A percentile compares a stretch with the other conserved stretches of the same genome.
phyloP scores from a whole-genome alignment of 2,888 invertebrate species.

The Branchipolynoe longqiensis region DNA sequence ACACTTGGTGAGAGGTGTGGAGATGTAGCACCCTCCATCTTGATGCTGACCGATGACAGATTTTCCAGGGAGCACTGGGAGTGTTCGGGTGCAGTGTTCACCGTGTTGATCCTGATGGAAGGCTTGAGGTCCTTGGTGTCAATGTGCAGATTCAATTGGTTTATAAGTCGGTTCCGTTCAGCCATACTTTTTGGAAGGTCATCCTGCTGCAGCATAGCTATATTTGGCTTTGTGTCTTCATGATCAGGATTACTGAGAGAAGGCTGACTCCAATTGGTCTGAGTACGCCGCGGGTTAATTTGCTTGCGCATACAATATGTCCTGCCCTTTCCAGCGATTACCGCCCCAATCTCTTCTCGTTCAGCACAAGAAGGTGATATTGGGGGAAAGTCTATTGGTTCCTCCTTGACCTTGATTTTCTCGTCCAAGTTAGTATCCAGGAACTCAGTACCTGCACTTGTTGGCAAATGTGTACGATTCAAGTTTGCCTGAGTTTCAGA shows the following conservation, averaged over 20 bases:
- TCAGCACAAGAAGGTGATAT: too few species aligned
- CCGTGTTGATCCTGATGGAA: background rate
- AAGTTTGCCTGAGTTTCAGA: background rate
- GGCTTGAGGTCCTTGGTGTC: background rate
- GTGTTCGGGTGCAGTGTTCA: too few species aligned
- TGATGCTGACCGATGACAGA: background rate
- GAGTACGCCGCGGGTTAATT: background rate
- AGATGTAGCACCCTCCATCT: background rate
- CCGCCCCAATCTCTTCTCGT: background rate
- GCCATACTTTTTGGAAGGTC: too few species aligned
- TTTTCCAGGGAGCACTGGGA: background rate
- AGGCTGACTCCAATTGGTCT: background rate
- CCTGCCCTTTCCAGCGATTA: background rate
- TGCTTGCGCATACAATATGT: slow-evolving; percentile 12
- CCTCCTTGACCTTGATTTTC: slow-evolving; percentile 34
- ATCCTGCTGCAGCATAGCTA: background rate
- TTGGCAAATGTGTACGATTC: background rate
- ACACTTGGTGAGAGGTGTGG: background rate
- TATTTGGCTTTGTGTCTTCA: background rate
- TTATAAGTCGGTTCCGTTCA: too few species aligned
- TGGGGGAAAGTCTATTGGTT: slow-evolving; percentile 11
- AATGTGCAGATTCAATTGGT: too few species aligned
- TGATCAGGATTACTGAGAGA: background rate
- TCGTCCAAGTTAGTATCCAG: background rate
- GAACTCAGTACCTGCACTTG: background rate